phyloP scores from a whole-genome alignment of 2,888 invertebrate genomes.

The Ectemnius cavifrons region DNA sequence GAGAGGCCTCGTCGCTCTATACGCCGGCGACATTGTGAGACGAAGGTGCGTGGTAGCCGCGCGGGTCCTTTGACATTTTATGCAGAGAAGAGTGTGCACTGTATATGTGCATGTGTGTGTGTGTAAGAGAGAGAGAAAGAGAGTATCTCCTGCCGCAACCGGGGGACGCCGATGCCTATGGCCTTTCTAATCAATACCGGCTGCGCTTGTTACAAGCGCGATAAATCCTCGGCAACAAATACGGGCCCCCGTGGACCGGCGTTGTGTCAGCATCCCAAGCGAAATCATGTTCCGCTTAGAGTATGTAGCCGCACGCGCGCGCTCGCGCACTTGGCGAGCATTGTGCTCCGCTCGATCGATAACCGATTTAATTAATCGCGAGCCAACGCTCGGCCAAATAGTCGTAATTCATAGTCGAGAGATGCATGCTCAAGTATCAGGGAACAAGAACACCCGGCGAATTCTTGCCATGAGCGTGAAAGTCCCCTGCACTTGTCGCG shows the following conservation, averaged over 20 bases:
- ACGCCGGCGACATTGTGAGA: neutral
- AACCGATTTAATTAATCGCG: constrained; percentile 25
- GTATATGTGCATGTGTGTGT: no score
- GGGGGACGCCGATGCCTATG: constrained; percentile 2
- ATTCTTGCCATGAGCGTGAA: no score
- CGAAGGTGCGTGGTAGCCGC: neutral
- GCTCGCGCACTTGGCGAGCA: neutral
- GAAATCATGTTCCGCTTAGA: constrained; percentile 17
- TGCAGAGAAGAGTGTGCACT: constrained; percentile 21
- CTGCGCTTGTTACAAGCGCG: constrained; percentile 20
- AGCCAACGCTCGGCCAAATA: neutral
- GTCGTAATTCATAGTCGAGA: neutral
- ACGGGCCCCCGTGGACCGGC: constrained; percentile 22
- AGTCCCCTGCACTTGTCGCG: neutral
- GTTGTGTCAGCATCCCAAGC: constrained; percentile 24
- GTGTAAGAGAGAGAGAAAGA: no score
- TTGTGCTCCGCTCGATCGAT: constrained; percentile 18
- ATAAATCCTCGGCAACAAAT: constrained; percentile 35
- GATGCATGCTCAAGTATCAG: neutral
- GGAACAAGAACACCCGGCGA: neutral
- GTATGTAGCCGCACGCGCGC: neutral
- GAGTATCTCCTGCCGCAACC: no score
- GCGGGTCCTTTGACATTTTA: constrained; percentile 36
- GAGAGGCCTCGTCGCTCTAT: neutral
- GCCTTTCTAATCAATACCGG: constrained; percentile 41